A percentile compares a stretch with the other conserved stretches of the same genome.
Conservation (phyloP, 2,113 vertebrate species). For the Lycocorax pyrrhopterus region DNA sequence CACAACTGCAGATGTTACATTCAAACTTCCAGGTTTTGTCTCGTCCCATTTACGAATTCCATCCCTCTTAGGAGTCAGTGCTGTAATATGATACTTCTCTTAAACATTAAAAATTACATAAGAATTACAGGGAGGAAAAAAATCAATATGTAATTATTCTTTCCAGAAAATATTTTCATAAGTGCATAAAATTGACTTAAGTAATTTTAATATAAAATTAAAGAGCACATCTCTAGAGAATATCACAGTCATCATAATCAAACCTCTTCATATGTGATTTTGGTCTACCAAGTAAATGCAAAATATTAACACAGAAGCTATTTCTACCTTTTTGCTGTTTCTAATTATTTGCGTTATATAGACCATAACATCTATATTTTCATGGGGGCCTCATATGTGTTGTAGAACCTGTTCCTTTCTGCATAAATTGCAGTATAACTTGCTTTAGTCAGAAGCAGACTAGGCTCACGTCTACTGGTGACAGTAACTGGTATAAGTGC, state of each 20-base stretch:
- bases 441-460: not conserved
- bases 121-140: not conserved
- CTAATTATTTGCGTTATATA: not conserved
- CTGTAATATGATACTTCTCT: not conserved
- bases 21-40: not conserved
- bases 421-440: not conserved
- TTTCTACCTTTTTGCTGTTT: not conserved
- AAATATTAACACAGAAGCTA: not conserved
- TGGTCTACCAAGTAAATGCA: not conserved
- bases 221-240: not conserved
- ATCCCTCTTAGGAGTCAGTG: not conserved
- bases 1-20: not conserved
- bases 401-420: not conserved
- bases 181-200: not conserved
- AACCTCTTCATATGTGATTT: not conserved
- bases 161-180: not conserved
- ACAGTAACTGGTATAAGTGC: not conserved
- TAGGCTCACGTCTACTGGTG: not conserved
- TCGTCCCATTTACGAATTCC: not conserved
- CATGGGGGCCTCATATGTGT: not conserved
- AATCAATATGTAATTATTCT: not conserved
- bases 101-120: not conserved
- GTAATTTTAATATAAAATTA: not conserved
- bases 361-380: not conserved
- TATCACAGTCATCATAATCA: not conserved